phyloP scores from a whole-genome alignment of 1,140 invertebrate species.

The Drosophila willistoni region DNA sequence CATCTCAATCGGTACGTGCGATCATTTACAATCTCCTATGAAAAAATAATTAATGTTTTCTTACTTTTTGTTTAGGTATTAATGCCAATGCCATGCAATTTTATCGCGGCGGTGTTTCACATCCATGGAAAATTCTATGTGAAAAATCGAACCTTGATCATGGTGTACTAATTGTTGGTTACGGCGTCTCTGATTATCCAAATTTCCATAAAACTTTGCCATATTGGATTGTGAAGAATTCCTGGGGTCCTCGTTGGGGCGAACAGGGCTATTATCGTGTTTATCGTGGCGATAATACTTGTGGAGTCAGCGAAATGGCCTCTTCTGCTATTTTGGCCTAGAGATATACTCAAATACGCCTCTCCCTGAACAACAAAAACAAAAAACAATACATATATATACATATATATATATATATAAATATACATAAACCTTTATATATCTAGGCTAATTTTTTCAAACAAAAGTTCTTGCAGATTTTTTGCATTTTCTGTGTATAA shows the following conservation, averaged over 20 bases:
- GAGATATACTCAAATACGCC: neutral
- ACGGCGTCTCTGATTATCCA: constrained; percentile 91
- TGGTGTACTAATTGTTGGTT: constrained; percentile 97
- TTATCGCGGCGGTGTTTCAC: constrained; percentile 98
- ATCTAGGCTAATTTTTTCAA: constrained; percentile 57
- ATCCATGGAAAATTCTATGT: constrained; percentile 93
- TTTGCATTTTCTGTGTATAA: constrained; percentile 46
- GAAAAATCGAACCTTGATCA: constrained; percentile 89
- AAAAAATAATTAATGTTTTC: neutral
- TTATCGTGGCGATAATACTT: constrained; percentile 97
- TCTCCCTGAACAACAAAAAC: neutral
- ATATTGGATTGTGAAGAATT: constrained; percentile 97
- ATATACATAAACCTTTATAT: constrained; percentile 46
- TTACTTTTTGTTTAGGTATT: constrained; percentile 84
- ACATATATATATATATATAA: constrained; percentile 36
- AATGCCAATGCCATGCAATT: constrained; percentile 99
- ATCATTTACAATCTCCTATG: constrained; percentile 7
- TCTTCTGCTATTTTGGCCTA: constrained; percentile 90
- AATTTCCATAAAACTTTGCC: constrained; percentile 92
- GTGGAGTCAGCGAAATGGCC: constrained; percentile 96
- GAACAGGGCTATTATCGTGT: constrained; percentile 97
- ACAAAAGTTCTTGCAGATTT: constrained; percentile 34
- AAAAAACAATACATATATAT: constrained; percentile 29
- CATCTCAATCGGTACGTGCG: constrained; percentile 92
- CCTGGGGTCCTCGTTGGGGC: constrained; percentile 93